phyloP scores from a whole-genome alignment of 2,113 vertebrate species.

The Ciconia maguari region DNA sequence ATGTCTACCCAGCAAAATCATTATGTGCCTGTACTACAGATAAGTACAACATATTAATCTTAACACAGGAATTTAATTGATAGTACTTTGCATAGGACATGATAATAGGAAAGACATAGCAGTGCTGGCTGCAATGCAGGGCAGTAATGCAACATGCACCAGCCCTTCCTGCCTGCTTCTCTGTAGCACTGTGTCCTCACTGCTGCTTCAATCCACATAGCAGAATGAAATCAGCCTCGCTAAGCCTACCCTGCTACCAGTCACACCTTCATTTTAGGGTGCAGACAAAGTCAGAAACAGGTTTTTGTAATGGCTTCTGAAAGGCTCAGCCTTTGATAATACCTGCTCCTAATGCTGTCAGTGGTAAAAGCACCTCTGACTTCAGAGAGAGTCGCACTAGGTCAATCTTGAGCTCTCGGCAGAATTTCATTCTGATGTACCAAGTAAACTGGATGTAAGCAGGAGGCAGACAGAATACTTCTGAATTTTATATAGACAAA shows the following conservation, averaged over 20 bases:
- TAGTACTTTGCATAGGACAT: background rate
- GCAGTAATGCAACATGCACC: background rate
- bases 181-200: background rate
- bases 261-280: background rate
- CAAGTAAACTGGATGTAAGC: background rate
- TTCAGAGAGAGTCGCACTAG: background rate
- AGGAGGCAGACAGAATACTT: background rate
- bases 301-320: background rate
- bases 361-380: background rate
- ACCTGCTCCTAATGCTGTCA: background rate
- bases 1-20: background rate
- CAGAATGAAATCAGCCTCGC: rapidly evolving
- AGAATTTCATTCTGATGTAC: background rate
- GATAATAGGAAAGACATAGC: background rate
- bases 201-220: background rate
- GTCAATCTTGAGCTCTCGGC: background rate
- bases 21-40: background rate
- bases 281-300: background rate
- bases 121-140: background rate
- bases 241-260: background rate
- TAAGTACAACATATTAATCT: background rate
- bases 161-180: background rate
- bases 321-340: background rate
- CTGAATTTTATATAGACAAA: background rate
- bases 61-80: background rate